These are phyloP conservation scores for Gopherus evgoodei DNA, from an alignment of 2,113 vertebrate species.

Conservation along the genomic window DNA sequence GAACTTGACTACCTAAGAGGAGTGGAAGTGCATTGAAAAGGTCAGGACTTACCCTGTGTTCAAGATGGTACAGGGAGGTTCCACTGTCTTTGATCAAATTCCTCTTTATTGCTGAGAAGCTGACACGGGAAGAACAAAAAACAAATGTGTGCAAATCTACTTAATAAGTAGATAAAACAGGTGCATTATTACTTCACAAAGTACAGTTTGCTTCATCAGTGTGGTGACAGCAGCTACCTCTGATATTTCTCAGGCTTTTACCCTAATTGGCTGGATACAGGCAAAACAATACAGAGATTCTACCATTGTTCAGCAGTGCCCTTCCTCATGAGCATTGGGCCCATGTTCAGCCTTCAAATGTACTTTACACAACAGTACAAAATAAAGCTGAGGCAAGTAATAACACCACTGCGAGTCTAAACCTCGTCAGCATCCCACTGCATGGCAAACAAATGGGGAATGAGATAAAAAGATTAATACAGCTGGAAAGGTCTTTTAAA, in stretches of 20 bases:
- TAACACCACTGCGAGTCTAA: slow-evolving; percentile 37
- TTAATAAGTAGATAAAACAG: slow-evolving; percentile 10
- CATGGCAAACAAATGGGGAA: slow-evolving; percentile 42
- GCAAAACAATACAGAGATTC: slow-evolving; percentile 1
- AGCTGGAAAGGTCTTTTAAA: slow-evolving; percentile 11
- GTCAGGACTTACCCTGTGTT: background rate
- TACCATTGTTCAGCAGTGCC: slow-evolving; percentile 12
- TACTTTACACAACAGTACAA: slow-evolving; percentile 1
- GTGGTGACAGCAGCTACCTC: background rate
- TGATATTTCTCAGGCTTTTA: slow-evolving; percentile 6
- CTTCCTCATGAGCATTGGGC: slow-evolving; percentile 52
- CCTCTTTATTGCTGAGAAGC: background rate
- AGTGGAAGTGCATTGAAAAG: background rate
- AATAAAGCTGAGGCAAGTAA: slow-evolving; percentile 39
- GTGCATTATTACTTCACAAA: background rate
- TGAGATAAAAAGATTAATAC: slow-evolving; percentile 55
- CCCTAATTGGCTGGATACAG: background rate
- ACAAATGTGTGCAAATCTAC: background rate
- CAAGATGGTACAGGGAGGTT: background rate
- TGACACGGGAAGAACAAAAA: background rate
- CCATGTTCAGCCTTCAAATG: slow-evolving; percentile 66
- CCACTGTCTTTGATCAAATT: background rate
- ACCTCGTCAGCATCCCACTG: background rate
- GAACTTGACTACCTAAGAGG: background rate
- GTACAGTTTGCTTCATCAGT: background rate